Evolutionary conservation across 2,888 invertebrate genomes (phyloP).

Genomic region (Idaea dimidiata): DNA sequence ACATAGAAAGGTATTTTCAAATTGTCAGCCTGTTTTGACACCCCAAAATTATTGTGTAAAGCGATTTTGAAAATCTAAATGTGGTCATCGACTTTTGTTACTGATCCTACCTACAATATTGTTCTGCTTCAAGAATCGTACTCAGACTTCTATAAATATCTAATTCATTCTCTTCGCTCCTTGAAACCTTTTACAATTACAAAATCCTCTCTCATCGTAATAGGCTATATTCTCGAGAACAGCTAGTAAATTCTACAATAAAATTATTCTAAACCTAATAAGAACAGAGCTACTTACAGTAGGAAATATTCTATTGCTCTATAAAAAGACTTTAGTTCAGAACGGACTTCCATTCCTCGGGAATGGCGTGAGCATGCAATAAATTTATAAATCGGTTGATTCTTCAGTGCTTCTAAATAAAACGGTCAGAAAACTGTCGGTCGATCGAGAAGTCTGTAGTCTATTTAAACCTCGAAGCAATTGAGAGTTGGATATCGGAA

Average conservation of each 20-base stretch:
- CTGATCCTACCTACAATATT: no score
- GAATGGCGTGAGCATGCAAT: not conserved
- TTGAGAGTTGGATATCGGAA: not conserved
- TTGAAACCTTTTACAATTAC: not conserved
- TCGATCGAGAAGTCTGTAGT: conserved; percentile 8
- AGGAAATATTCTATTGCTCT: not conserved
- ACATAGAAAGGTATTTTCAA: no score
- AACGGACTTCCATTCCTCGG: not conserved
- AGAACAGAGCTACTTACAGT: not conserved
- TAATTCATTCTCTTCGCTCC: not conserved
- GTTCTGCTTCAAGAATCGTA: not conserved
- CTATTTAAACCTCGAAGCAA: conserved; percentile 7
- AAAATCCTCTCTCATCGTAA: not conserved
- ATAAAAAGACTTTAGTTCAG: conserved; percentile 3
- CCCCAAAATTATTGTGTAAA: no score
- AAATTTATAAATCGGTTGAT: not conserved
- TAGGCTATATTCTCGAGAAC: not conserved
- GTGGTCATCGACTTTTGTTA: no score
- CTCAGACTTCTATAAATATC: not conserved
- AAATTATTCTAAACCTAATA: conserved; percentile 1
- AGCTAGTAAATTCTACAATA: not conserved
- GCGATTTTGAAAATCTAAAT: no score
- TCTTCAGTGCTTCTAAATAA: not conserved
- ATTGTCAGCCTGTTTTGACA: no score
- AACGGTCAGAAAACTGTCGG: not conserved